These are phyloP conservation scores for Anguilla anguilla DNA, from an alignment of 2,797 vertebrate species.

Conservation along the genomic window DNA sequence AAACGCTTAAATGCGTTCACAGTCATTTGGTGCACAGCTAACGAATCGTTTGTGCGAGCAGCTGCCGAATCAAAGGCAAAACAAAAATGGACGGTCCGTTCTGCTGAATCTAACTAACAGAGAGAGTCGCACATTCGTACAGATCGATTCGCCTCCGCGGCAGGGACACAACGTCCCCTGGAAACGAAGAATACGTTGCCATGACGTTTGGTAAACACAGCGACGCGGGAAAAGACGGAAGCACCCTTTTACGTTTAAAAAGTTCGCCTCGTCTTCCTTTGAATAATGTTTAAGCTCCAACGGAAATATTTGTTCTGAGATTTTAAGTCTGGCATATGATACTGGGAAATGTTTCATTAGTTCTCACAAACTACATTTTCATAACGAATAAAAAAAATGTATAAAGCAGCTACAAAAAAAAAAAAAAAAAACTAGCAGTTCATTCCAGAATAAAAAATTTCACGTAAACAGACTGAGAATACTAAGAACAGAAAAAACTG, in stretches of 20 bases:
- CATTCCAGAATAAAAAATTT: too few relatives aligned
- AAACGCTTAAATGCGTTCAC: too few relatives aligned
- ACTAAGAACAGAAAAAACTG: too few relatives aligned
- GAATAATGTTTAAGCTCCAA: not conserved
- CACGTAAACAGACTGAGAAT: too few relatives aligned
- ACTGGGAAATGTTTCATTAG: not conserved
- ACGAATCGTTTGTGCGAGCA: not conserved
- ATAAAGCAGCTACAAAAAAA: too few relatives aligned
- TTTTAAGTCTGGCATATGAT: not conserved
- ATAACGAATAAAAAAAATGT: not conserved
- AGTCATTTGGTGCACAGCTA: not conserved
- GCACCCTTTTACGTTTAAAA: not conserved
- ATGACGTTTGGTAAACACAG: not conserved
- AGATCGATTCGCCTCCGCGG: not conserved
- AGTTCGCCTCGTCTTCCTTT: not conserved
- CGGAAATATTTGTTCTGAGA: not conserved
- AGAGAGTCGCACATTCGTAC: not conserved
- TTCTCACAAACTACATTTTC: not conserved
- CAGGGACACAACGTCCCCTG: not conserved
- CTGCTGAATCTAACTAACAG: not conserved
- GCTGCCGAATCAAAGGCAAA: not conserved
- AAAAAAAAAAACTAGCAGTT: too few relatives aligned
- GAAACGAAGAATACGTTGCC: not conserved
- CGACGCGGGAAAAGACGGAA: not conserved
- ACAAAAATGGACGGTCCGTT: not conserved